These are phyloP conservation scores for Trissolcus brochymenae DNA, from an alignment of 2,888 invertebrate species.

Conservation along the genomic window DNA sequence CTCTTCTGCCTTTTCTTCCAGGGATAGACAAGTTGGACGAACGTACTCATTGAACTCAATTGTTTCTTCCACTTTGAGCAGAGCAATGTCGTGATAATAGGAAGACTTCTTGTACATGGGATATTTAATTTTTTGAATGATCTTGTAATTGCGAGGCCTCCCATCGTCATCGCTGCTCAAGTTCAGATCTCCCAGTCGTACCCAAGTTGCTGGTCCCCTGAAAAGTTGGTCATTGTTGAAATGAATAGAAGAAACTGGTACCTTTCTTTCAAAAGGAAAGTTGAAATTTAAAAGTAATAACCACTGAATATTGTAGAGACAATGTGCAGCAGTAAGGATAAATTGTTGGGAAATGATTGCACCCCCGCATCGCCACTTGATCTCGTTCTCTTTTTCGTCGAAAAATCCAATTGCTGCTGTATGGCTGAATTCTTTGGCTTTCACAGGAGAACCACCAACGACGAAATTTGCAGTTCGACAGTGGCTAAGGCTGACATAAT, in stretches of 20 bases:
- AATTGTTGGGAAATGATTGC: slow-evolving; percentile 80
- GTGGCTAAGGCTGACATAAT: too few species aligned
- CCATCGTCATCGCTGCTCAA: slow-evolving; percentile 71
- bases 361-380: slow-evolving; percentile 81
- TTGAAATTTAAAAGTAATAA: slow-evolving; percentile 11
- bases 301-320: slow-evolving; percentile 66
- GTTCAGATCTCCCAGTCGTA: slow-evolving; percentile 77
- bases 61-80: slow-evolving; percentile 73
- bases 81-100: slow-evolving; percentile 78
- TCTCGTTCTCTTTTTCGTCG: slow-evolving; percentile 38
- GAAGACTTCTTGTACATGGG: slow-evolving; percentile 74
- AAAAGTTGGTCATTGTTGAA: too few species aligned
- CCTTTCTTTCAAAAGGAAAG: too few species aligned
- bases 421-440: slow-evolving; percentile 70
- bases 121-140: slow-evolving; percentile 72
- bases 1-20: slow-evolving; percentile 36
- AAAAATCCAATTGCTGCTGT: slow-evolving; percentile 69
- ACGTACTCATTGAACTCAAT: slow-evolving; percentile 73
- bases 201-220: slow-evolving; percentile 75
- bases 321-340: slow-evolving; percentile 83
- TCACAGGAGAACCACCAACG: slow-evolving; percentile 67
- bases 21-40: slow-evolving; percentile 64
- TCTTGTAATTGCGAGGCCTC: slow-evolving; percentile 68
- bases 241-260: too few species aligned
- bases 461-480: slow-evolving; percentile 42